A percentile compares a stretch with the other conserved stretches of the same genome.
Evolutionary conservation across 2,113 vertebrate species (phyloP).

Genomic region (Podarcis cretensis): DNA sequence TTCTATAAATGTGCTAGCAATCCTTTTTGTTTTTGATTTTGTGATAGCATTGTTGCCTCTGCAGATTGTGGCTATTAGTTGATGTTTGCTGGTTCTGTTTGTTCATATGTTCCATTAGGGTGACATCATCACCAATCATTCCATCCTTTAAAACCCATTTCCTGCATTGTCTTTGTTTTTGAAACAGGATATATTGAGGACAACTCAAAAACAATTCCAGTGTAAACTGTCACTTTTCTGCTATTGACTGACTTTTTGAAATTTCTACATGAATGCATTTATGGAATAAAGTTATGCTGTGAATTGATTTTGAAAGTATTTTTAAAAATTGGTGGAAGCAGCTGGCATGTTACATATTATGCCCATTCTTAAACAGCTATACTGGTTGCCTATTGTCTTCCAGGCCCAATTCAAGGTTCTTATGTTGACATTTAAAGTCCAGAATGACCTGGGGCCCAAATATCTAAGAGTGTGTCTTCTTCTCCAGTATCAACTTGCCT

Average conservation of each 20-base stretch:
- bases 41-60: slow-evolving; percentile 1
- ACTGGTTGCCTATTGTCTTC: too few species aligned
- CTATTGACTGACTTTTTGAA: neutral
- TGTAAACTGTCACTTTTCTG: neutral
- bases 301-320: neutral
- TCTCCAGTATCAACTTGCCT: too few species aligned
- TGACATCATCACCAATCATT: slow-evolving; percentile 24
- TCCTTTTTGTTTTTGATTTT: slow-evolving; percentile 38
- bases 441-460: too few species aligned
- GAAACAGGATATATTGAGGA: neutral
- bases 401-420: too few species aligned
- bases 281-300: neutral
- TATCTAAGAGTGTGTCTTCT: too few species aligned
- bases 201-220: neutral
- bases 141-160: neutral
- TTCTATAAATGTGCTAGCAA: slow-evolving; percentile 18
- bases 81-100: slow-evolving; percentile 48
- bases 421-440: too few species aligned
- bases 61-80: slow-evolving; percentile 24
- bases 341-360: too few species aligned
- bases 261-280: neutral
- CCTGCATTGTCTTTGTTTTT: neutral
- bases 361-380: too few species aligned
- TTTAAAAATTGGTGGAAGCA: neutral
- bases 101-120: neutral